Evolutionary conservation across 2,888 invertebrate genomes (phyloP), one percentile per base, ranked within the genome.

Genomic region (Microchrysa polita): DNA sequence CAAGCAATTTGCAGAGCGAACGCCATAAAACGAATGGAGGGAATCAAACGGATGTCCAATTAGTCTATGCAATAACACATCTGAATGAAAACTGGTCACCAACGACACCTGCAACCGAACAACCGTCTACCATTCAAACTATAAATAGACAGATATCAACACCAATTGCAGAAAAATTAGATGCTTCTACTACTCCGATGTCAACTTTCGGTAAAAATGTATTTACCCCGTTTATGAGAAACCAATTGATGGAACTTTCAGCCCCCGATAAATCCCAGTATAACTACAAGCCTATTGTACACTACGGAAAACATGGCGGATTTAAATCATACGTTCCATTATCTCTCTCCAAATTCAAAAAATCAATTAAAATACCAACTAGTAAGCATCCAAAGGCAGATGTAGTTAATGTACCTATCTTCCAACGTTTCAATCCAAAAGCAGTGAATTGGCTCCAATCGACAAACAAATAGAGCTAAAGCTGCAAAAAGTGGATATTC

Each of bases 31-130:
- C 34, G 5, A 40, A 40, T 10, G 9, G 5, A 22, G 40, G 22
- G 22, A 23, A 40, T 5, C 1, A 0, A n/a, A 52, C 69, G 7
- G 27, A 7, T 34, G 27, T 34, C 4, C 14, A 40, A 22, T 22
- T 69, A 20, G 57, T 69, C 23, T 57, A 69, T 18, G 69, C 55
- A 5, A 57, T 69, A 16, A 40, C 69, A 18, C 57, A 69, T 22
- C 18, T 18, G 14, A 53, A 53, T 7, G 27, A 34, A 34, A 34
- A 55, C 9, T 9, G 12, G 52, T 16, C 67, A 16, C 1, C 22
- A 2, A 14, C 12, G 10, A 27, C 20, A 48, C 14, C 65, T 18
- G 55, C 12, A 40, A 57, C 14, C 23, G 34, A 22, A 22, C 27
- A 34, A 5, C 10, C 18, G 16, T 57, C 71, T 7, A 44, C 10